Evolutionary conservation across 2,797 vertebrate genomes (phyloP).

Genomic region (Poliocrania exsul): DNA sequence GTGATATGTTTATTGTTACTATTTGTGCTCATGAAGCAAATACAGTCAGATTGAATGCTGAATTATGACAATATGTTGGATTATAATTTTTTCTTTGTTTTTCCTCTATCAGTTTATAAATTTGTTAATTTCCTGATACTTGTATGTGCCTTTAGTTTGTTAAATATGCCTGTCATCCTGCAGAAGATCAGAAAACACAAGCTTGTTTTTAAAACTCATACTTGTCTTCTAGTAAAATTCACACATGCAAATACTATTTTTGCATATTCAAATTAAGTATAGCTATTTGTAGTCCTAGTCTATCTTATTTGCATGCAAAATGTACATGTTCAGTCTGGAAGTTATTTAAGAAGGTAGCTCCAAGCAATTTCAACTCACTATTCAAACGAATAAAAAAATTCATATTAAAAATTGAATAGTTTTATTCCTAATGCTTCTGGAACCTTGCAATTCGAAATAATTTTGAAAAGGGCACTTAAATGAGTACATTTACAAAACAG

Average conservation of each 20-base stretch:
- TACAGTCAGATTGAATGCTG: neutral
- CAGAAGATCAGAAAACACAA: slow-evolving; percentile 4
- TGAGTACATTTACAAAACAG: neutral
- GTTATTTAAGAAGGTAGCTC: neutral
- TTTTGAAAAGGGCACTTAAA: neutral
- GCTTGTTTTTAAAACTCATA: neutral
- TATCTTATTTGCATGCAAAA: neutral
- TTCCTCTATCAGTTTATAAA: neutral
- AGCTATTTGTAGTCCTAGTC: slow-evolving; percentile 6
- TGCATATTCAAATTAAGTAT: slow-evolving; percentile 35
- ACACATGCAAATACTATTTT: slow-evolving; percentile 22
- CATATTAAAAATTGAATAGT: neutral
- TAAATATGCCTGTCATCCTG: neutral
- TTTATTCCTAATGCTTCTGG: neutral
- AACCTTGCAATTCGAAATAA: neutral
- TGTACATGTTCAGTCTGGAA: neutral
- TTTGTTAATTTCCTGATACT: neutral
- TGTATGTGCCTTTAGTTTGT: neutral
- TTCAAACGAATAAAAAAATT: neutral
- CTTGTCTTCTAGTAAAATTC: neutral
- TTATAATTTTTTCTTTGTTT: neutral
- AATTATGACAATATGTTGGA: neutral
- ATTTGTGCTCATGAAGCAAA: neutral
- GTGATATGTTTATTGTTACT: neutral
- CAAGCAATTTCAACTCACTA: neutral